Base-by-base conservation (phyloP, 2,888 invertebrate species). In the Cheilosia vernalis region DNA sequence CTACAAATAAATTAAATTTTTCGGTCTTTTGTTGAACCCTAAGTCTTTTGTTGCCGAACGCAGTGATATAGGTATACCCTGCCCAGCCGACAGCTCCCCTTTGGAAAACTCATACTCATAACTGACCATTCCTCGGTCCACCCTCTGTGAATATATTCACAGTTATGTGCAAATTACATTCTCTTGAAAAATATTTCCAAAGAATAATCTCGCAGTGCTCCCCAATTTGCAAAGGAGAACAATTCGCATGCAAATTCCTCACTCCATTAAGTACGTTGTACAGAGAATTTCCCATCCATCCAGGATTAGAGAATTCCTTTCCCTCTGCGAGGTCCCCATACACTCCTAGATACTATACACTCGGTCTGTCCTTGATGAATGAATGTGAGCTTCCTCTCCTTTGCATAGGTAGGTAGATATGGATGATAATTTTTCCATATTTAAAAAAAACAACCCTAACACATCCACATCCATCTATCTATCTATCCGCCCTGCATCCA, bases 161-260 rank as follows among this genome's bases (percentile, higher is more conserved):
- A 72, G 79, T 66, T 70, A 72, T 66, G 72, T 72, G 79, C 47
- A 66, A 79, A 79, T 72, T 72, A 53, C 72, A 42, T 64, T 58
- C 64, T 69, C 64, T 56, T 15, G 1, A 66, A 55, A 74, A 70
- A 40, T 60, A 53, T 74, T 79, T 49, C 64, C 9, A 51, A 51
- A 21, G 53, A 64, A 63, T 70, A 67, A 79, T 79, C 72, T 53
- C 55, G 64, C 30, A 74, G 69, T 69, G 44, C 63, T 58, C 58
- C 49, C 63, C 69, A 84, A 84, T 84, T 84, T 84, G 74, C 69
- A 64, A 79, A 64, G 58, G n/a, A 72, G 30, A 84, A 74, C 74
- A 37, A 84, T 84, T 74, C 80, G 40, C 64, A 84, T 84, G 84
- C 58, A 79, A 84, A 84, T 84, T 64, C 60, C 56, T 40, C 40